Evolutionary conservation across 2,888 invertebrate genomes (phyloP).

Genomic region (Dynastes grantii): DNA sequence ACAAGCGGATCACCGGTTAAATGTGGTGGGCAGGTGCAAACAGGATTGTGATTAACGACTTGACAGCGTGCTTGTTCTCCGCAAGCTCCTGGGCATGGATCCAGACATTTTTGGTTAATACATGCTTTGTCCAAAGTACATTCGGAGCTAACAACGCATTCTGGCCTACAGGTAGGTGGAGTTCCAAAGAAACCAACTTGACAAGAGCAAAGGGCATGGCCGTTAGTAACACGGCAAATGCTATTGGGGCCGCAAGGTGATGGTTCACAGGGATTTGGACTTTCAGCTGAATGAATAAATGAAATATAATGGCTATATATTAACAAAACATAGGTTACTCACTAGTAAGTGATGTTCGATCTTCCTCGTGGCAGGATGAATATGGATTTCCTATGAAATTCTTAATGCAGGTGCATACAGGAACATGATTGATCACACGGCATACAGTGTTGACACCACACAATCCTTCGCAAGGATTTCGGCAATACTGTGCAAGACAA

Average conservation of each 20-base stretch:
- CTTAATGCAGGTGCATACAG: conserved; percentile 84
- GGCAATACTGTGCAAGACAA: conserved; percentile 88
- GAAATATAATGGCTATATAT: not conserved
- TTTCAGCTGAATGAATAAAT: conserved; percentile 63
- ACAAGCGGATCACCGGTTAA: conserved; percentile 77
- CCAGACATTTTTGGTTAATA: conserved; percentile 76
- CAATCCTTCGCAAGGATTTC: conserved; percentile 88
- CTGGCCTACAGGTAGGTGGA: conserved; percentile 76
- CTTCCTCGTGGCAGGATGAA: conserved; percentile 79
- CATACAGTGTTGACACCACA: conserved; percentile 91
- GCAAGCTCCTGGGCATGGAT: conserved; percentile 77
- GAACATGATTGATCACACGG: conserved; percentile 85
- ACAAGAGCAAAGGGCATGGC: conserved; percentile 77
- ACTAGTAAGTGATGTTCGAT: conserved; percentile 24
- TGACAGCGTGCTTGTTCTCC: conserved; percentile 75
- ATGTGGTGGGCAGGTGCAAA: conserved; percentile 76
- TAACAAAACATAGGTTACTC: not conserved
- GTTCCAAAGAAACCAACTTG: conserved; percentile 75
- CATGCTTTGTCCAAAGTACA: conserved; percentile 77
- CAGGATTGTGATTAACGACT: conserved; percentile 77
- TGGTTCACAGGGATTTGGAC: conserved; percentile 76
- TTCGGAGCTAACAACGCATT: conserved; percentile 76
- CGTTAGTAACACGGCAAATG: conserved; percentile 73
- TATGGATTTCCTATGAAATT: conserved; percentile 90
- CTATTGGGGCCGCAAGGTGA: conserved; percentile 78